These are phyloP conservation scores for Notamacropus eugenii DNA, from an alignment of 2,797 vertebrate species.

Conservation along the genomic window DNA sequence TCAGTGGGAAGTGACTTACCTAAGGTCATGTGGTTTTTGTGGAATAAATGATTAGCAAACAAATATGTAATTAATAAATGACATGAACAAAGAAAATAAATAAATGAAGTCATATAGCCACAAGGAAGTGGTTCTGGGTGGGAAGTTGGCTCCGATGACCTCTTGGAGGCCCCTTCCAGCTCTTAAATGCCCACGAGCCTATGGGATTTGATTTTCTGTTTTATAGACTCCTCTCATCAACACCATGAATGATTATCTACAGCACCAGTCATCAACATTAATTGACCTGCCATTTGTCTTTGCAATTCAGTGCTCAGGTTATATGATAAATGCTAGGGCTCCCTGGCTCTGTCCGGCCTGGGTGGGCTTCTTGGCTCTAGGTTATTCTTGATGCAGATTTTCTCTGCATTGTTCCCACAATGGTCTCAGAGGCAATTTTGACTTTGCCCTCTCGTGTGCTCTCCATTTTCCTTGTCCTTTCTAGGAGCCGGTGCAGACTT, in stretches of 20 bases:
- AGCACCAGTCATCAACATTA: not conserved
- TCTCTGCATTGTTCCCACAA: not conserved
- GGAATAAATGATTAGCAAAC: not conserved
- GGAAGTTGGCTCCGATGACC: fast-evolving
- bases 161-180: not conserved
- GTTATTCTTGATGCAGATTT: not conserved
- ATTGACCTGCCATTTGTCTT: fast-evolving
- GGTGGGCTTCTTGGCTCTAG: not conserved
- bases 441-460: conserved; percentile 11
- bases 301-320: not conserved
- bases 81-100: not conserved
- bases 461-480: not conserved
- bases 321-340: not conserved
- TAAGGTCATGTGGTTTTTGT: not conserved
- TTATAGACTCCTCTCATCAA: not conserved
- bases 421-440: not conserved
- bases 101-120: not conserved
- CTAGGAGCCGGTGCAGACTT: conserved; percentile 97
- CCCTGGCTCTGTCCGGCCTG: not conserved
- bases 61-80: not conserved
- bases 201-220: not conserved
- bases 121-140: not conserved
- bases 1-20: not conserved
- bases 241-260: no score
- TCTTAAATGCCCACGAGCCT: not conserved